A percentile compares a stretch with the other conserved stretches of the same genome.
Conservation (phyloP, 1,140 invertebrate species). For the Nasonia vitripennis region DNA sequence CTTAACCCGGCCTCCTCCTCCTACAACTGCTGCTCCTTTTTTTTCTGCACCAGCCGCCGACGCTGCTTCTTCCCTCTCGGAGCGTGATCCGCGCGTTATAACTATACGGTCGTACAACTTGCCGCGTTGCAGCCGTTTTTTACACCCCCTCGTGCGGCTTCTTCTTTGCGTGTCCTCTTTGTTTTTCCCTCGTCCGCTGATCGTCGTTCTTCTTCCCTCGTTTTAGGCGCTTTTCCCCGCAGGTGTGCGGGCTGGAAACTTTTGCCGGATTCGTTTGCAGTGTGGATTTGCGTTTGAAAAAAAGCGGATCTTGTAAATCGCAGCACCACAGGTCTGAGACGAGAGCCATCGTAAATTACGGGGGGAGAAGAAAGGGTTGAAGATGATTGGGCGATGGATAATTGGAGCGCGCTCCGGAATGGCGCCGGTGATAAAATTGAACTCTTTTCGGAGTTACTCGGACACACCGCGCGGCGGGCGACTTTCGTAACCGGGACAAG, state of each 20-base stretch:
- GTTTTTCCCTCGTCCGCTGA: too few species aligned
- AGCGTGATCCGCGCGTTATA: neutral
- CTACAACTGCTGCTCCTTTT: neutral
- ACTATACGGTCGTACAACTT: constrained; percentile 7
- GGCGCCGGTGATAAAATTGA: constrained; percentile 23
- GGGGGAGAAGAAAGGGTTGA: neutral
- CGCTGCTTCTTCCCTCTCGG: neutral
- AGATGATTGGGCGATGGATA: constrained; percentile 12
- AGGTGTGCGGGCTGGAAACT: neutral
- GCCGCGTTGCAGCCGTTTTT: neutral
- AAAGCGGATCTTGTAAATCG: too few species aligned
- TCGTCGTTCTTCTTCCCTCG: neutral
- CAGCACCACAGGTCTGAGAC: too few species aligned
- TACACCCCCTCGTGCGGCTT: neutral
- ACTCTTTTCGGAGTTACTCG: neutral
- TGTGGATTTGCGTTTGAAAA: too few species aligned
- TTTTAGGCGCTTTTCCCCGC: neutral
- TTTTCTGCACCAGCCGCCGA: neutral
- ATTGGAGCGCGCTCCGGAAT: constrained; percentile 33
- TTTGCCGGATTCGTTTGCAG: neutral
- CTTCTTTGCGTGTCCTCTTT: constrained; percentile 1
- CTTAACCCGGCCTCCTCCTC: constrained; percentile 5
- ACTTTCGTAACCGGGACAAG: neutral
- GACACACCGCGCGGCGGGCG: neutral
- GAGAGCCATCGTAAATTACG: neutral